phyloP scores from a whole-genome alignment of 2,797 vertebrate species.

The Amazonetta brasiliensis region DNA sequence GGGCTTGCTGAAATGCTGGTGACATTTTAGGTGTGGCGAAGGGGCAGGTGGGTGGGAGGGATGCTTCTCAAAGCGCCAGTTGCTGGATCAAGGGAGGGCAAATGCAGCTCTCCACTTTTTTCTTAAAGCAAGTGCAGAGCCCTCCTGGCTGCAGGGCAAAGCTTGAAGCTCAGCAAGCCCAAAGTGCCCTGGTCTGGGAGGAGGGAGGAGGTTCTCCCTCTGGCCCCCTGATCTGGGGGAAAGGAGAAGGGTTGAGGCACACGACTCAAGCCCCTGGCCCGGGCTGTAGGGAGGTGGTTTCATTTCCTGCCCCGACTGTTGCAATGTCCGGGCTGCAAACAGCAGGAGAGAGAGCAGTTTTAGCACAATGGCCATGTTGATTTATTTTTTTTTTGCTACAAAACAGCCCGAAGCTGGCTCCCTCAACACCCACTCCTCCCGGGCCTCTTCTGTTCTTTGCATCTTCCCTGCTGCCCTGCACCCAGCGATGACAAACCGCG shows the following conservation, averaged over 20 bases:
- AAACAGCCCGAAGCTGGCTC: neutral
- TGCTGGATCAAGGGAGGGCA: neutral
- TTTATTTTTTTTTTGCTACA: neutral
- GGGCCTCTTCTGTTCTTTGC: neutral
- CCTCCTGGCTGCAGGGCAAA: neutral
- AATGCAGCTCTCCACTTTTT: neutral
- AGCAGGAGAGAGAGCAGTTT: neutral
- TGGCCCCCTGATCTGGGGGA: neutral
- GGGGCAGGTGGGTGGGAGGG: slow-evolving; percentile 45
- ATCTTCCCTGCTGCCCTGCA: neutral
- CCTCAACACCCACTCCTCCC: neutral
- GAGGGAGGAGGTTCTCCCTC: neutral
- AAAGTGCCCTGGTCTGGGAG: neutral
- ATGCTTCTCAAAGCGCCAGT: slow-evolving; percentile 18
- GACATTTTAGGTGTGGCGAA: slow-evolving; percentile 52
- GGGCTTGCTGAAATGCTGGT: slow-evolving; percentile 29
- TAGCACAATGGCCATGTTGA: neutral
- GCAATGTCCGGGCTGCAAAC: neutral
- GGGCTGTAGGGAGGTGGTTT: neutral
- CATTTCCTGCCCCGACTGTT: neutral
- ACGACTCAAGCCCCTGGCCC: neutral
- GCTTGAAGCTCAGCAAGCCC: neutral
- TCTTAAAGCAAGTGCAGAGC: neutral
- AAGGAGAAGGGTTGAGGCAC: neutral
- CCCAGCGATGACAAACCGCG: neutral